Percentiles rank a stretch among this genome's conserved stretches.
phyloP scores from a whole-genome alignment of 2,113 vertebrate genomes.

The Canis aureus region DNA sequence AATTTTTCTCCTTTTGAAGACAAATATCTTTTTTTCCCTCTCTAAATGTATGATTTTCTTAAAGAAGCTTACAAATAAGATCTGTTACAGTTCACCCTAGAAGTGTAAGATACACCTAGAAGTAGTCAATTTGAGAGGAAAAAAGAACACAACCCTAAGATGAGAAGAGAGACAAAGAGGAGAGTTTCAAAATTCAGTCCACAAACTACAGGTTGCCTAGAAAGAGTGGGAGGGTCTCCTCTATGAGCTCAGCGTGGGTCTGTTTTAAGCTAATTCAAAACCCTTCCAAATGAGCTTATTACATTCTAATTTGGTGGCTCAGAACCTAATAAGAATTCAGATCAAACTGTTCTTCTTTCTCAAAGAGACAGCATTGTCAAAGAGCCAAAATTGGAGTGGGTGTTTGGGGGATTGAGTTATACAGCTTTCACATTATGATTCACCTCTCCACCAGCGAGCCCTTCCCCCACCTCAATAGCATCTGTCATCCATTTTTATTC shows the following conservation, averaged over 20 bases:
- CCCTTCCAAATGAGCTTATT: conserved; percentile 82
- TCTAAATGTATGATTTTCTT: conserved; percentile 46
- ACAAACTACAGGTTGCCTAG: conserved; percentile 69
- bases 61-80: conserved; percentile 12
- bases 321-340: conserved; percentile 82
- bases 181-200: conserved; percentile 73
- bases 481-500: conserved; percentile 70
- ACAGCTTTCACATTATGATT: conserved; percentile 78
- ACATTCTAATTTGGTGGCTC: conserved; percentile 80
- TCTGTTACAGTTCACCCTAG: neutral
- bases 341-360: conserved; percentile 84
- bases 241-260: conserved; percentile 74
- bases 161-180: conserved; percentile 68
- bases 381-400: conserved; percentile 82
- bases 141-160: conserved; percentile 53
- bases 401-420: conserved; percentile 74
- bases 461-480: conserved; percentile 60
- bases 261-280: conserved; percentile 82
- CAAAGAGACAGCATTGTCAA: conserved; percentile 80
- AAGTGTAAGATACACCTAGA: conserved; percentile 43
- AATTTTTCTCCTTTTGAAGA: conserved; percentile 57
- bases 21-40: neutral
- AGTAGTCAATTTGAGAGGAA: conserved; percentile 22
- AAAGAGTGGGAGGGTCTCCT: conserved; percentile 76
- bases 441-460: conserved; percentile 69